Percentiles rank a stretch among this genome's conserved stretches.
Conservation (phyloP, 2,888 invertebrate species). For the Epistrophella euchroma region DNA sequence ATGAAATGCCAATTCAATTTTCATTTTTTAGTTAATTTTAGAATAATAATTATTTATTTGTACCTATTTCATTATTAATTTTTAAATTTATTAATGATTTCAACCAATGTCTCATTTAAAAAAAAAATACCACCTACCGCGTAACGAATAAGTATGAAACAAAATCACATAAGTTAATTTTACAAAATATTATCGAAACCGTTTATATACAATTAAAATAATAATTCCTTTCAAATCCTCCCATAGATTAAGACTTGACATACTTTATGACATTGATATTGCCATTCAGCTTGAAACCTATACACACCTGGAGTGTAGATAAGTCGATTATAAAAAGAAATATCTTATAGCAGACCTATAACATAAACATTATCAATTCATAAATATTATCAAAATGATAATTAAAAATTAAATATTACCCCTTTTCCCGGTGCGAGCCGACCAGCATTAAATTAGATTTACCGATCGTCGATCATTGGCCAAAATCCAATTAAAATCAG, state of each 20-base stretch:
- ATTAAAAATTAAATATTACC: slow-evolving; percentile 74
- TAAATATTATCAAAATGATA: slow-evolving; percentile 72
- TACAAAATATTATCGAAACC: slow-evolving; percentile 56
- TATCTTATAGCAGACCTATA: background rate
- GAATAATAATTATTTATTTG: background rate
- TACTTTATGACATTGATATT: slow-evolving; percentile 46
- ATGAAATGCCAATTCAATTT: background rate
- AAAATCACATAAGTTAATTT: slow-evolving; percentile 63
- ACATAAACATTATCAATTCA: slow-evolving; percentile 73
- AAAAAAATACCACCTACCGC: slow-evolving; percentile 50
- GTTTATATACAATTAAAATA: slow-evolving; percentile 22
- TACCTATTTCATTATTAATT: background rate
- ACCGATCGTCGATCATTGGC: slow-evolving; percentile 79
- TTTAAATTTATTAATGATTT: slow-evolving; percentile 13
- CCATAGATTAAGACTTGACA: slow-evolving; percentile 39
- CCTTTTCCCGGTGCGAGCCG: slow-evolving; percentile 28
- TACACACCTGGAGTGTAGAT: slow-evolving; percentile 55
- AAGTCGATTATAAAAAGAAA: slow-evolving; percentile 27
- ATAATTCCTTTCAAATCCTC: slow-evolving; percentile 37
- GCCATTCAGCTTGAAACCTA: background rate
- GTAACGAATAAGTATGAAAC: slow-evolving; percentile 24
- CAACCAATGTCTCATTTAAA: background rate
- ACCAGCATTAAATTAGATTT: slow-evolving; percentile 81
- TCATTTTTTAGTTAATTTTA: background rate
- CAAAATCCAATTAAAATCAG: slow-evolving; percentile 70